Percentiles rank a stretch among this genome's conserved stretches.
phyloP scores from a whole-genome alignment of 2,113 vertebrate species.

The Chloroceryle aenea region DNA sequence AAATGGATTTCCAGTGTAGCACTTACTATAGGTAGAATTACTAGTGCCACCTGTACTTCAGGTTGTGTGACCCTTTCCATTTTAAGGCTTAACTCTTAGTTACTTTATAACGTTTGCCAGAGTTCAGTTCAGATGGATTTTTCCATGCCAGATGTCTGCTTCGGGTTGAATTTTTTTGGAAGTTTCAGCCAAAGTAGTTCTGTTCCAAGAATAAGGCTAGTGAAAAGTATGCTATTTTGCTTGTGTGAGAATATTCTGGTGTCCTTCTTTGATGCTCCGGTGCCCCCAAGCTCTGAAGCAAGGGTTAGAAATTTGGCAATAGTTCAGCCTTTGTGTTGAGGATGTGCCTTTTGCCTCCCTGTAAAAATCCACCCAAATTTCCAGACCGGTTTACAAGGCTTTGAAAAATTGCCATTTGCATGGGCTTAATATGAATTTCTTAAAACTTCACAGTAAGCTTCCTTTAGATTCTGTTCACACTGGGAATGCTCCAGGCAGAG shows the following conservation, averaged over 20 bases:
- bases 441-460: constrained; percentile 66
- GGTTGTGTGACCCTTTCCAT: neutral
- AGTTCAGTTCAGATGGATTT: neutral
- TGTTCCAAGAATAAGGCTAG: constrained; percentile 46
- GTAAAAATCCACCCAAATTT: constrained; percentile 67
- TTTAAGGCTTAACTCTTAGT: constrained; percentile 4
- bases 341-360: constrained; percentile 57
- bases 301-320: constrained; percentile 60
- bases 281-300: constrained; percentile 63
- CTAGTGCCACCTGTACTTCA: neutral
- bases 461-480: constrained; percentile 64
- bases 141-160: constrained; percentile 27
- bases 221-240: constrained; percentile 43
- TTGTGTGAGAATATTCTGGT: constrained; percentile 61
- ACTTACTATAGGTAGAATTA: neutral
- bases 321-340: constrained; percentile 60
- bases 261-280: constrained; percentile 52
- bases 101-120: neutral
- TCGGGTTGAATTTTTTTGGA: neutral
- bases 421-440: constrained; percentile 57
- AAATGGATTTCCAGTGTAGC: neutral
- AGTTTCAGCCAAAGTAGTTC: constrained; percentile 14
- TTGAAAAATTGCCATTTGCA: constrained; percentile 64
- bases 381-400: constrained; percentile 58
- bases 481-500: constrained; percentile 54